Base-by-base conservation (phyloP, 2,113 vertebrate genomes). In the Sinosuthora webbiana region DNA sequence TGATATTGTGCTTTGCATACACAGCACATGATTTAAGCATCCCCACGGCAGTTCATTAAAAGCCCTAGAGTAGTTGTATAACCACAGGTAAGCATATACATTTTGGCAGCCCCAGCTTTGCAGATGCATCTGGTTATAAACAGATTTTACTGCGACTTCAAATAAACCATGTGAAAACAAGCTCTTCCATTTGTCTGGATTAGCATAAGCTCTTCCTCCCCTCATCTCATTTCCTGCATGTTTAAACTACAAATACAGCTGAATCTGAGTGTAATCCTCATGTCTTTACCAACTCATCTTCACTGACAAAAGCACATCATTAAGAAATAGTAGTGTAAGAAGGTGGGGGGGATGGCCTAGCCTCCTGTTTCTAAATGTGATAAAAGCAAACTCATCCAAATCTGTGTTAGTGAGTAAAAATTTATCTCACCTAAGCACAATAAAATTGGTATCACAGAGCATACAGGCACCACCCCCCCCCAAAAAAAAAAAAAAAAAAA, bases 221-320 rank as follows among this genome's bases (percentile, higher is more conserved):
- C 63, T 89, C 88, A 87, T 93, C 90, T 97, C 83, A 87, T 97
- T 97, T 97, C 80, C 90, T 1, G 1, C 83, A 67, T 93, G 67
- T 94, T 93, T 96, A 86, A 92, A 81, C 83, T 94, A 89, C 92
- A 94, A 94, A 83, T 85, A 77, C 67, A 87, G 77, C 73, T 89
- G 94, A 92, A 94, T 95, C 91, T 92, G 86, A 90, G 74, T 89
- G 86, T 96, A 97, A 95, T 95, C 93, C 93, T 83, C 74, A 12
- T 77, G 85, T 92, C 88, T 89, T 88, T 95, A 95, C 78, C 69
- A 93, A 83, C 86, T 96, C 91, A 82, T 94, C 86, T 94, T 87
- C 75, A 67, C 83, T 81, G 87, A 89, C 86, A 95, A 92, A 94
- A 93, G 55, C 6, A 5, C 92, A 82, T 93, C 67, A 94, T 95